Evolutionary conservation across 2,113 vertebrate species (phyloP).

Genomic region (Lichenostomus cassidix): DNA sequence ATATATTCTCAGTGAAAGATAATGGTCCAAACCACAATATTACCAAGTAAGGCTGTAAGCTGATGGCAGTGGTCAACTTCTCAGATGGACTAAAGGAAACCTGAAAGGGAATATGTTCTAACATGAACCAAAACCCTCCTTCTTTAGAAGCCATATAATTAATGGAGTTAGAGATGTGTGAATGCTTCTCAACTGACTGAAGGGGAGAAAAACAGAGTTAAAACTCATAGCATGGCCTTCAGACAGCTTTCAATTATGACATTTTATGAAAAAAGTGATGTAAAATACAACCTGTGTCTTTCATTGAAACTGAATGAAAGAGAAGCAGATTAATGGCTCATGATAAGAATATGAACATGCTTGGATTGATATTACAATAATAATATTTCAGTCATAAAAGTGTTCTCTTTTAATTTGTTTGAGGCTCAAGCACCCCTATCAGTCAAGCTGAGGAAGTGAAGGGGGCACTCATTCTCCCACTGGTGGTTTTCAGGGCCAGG

Average conservation of each 20-base stretch:
- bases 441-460: background rate
- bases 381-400: background rate
- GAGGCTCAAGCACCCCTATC: background rate
- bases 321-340: background rate
- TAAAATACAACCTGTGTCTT: background rate
- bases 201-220: background rate
- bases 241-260: background rate
- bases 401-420: background rate
- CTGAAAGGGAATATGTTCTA: background rate
- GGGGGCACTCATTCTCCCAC: accelerated
- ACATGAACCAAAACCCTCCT: background rate
- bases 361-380: background rate
- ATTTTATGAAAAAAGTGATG: background rate
- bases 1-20: background rate
- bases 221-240: background rate
- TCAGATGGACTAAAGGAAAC: background rate
- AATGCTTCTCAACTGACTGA: background rate
- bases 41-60: background rate
- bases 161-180: background rate
- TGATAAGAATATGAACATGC: background rate
- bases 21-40: background rate
- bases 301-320: background rate
- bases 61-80: background rate
- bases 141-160: background rate
- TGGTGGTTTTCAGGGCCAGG: background rate